Evolutionary conservation across 2,888 invertebrate species (phyloP).

Genomic region (Acanthosepion lycidas): DNA sequence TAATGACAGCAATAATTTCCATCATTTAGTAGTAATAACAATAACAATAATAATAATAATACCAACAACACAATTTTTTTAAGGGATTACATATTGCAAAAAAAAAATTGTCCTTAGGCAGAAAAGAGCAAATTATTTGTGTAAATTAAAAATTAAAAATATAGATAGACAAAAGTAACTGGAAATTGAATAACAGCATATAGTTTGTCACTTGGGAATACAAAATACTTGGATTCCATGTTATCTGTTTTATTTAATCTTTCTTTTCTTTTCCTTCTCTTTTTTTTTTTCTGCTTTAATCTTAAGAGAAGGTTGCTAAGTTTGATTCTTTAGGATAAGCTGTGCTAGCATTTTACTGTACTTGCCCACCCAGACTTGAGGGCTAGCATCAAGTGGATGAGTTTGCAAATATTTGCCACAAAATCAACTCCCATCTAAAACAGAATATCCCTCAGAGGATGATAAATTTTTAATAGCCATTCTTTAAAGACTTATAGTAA

Average conservation of each 20-base stretch:
- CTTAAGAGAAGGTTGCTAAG: conserved; percentile 7
- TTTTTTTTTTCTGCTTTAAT: background rate
- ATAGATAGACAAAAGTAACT: background rate
- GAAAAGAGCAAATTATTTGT: conserved; percentile 8
- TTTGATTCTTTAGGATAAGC: conserved; percentile 33
- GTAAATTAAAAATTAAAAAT: conserved; percentile 8
- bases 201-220: conserved; percentile 33
- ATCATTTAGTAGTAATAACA: too few relatives aligned
- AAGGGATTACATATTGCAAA: too few relatives aligned
- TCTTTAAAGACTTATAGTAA: background rate
- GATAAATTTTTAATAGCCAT: conserved; percentile 4
- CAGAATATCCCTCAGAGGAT: conserved; percentile 3
- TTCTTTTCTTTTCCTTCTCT: background rate
- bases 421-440: conserved; percentile 33
- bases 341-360: conserved; percentile 15
- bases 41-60: too few relatives aligned
- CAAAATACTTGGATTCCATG: background rate
- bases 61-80: too few relatives aligned
- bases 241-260: background rate
- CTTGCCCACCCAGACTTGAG: conserved; percentile 17
- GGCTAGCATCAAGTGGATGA: background rate
- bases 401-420: conserved; percentile 33
- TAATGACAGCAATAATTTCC: too few relatives aligned
- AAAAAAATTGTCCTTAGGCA: background rate
- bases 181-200: conserved; percentile 33